Evolutionary conservation across 2,888 invertebrate species (phyloP).

Genomic region (Amblyjoppa fuscipennis): DNA sequence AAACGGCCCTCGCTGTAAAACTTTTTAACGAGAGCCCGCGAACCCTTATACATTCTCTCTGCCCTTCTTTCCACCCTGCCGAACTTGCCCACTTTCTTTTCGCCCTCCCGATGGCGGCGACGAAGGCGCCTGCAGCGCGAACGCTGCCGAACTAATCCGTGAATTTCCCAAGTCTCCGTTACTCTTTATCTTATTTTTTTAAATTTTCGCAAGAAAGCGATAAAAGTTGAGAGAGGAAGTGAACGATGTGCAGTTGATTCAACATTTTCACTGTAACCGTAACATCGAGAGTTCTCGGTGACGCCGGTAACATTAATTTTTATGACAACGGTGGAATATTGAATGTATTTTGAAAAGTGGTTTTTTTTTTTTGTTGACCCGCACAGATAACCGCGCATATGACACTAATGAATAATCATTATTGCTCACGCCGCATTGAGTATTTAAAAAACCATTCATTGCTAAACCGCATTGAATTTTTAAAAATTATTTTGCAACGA

Average conservation of each 20-base stretch:
- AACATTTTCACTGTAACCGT: not conserved
- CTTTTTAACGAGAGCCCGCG: slow-evolving; percentile 50
- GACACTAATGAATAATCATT: too few relatives aligned
- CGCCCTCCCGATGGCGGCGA: slow-evolving; percentile 4
- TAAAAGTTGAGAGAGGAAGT: slow-evolving; percentile 35
- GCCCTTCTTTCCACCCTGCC: slow-evolving; percentile 8
- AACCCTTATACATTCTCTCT: slow-evolving; percentile 47
- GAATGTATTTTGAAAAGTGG: too few relatives aligned
- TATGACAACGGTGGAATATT: too few relatives aligned
- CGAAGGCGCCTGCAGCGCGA: not conserved
- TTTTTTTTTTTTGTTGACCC: too few relatives aligned
- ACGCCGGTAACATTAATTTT: too few relatives aligned
- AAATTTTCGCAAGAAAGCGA: slow-evolving; percentile 14
- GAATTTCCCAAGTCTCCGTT: slow-evolving; percentile 35
- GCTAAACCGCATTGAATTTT: too few relatives aligned
- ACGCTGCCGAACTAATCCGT: slow-evolving; percentile 36
- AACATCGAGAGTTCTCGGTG: not conserved
- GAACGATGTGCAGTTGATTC: not conserved
- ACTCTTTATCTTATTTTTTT: not conserved
- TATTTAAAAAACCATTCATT: too few relatives aligned
- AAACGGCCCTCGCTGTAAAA: slow-evolving; percentile 38
- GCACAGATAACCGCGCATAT: too few relatives aligned
- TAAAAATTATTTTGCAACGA: not conserved
- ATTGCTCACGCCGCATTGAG: too few relatives aligned
- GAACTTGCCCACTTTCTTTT: slow-evolving; percentile 18